Evolutionary conservation across 2,888 invertebrate species (phyloP).

Genomic region (Hydrotaea cyrtoneurina): DNA sequence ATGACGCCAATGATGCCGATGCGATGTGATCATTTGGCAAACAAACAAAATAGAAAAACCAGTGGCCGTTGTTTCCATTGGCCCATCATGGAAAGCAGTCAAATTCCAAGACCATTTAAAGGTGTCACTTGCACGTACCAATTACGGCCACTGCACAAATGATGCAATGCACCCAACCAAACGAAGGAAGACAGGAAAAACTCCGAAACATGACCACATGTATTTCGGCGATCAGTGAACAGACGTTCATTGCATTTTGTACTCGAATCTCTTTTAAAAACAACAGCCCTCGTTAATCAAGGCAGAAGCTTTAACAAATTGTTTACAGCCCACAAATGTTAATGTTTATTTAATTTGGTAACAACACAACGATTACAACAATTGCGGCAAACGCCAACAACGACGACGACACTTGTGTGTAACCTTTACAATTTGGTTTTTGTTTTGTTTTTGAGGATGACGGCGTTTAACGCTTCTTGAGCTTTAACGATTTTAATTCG

Average conservation of each 20-base stretch:
- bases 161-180: conserved; percentile 17
- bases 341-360: conserved; percentile 63
- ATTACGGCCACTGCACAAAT: conserved; percentile 3
- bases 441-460: neutral
- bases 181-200: neutral
- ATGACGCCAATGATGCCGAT: neutral
- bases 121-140: conserved; percentile 13
- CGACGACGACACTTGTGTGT: neutral
- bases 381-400: conserved; percentile 31
- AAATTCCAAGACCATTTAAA: conserved; percentile 22
- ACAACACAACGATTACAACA: conserved; percentile 37
- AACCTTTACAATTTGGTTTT: conserved; percentile 8
- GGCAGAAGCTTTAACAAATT: conserved; percentile 41
- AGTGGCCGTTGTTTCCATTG: neutral
- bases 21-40: neutral
- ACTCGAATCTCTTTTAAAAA: neutral
- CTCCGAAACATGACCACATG: neutral
- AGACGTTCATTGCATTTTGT: conserved; percentile 5
- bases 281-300: neutral
- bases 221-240: neutral
- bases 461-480: conserved; percentile 2
- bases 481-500: neutral
- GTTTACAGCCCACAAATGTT: conserved; percentile 41
- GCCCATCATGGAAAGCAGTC: conserved; percentile 17
- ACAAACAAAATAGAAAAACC: neutral